Percentiles rank a stretch among this genome's conserved stretches.
These are phyloP conservation scores for Onychostoma macrolepis DNA, from an alignment of 2,113 vertebrate genomes.

Conservation along the genomic window DNA sequence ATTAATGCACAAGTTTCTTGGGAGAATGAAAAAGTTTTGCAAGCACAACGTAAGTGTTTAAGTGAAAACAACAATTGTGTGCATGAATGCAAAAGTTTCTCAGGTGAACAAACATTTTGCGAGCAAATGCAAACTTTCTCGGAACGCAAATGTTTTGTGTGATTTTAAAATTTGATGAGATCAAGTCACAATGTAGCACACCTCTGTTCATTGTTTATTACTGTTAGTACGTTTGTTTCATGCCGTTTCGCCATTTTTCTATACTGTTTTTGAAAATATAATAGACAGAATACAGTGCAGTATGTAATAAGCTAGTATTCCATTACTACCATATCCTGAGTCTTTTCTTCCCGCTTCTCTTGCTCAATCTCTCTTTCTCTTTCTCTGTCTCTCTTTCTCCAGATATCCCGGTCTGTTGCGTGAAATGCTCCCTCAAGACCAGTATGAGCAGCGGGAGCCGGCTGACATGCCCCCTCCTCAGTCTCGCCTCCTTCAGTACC, in stretches of 20 bases:
- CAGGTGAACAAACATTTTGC: too few relatives aligned
- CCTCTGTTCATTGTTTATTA: neutral
- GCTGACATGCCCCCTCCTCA: slow-evolving; percentile 95
- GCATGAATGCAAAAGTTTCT: too few relatives aligned
- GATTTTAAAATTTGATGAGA: neutral
- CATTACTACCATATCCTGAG: neutral
- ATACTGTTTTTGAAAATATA: neutral
- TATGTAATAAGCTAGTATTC: neutral
- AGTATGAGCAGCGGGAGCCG: slow-evolving; percentile 83
- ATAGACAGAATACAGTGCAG: neutral
- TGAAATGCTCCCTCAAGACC: slow-evolving; percentile 89
- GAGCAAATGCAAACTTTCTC: too few relatives aligned
- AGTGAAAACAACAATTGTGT: too few relatives aligned
- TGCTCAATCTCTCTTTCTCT: too few relatives aligned
- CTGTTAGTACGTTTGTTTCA: neutral
- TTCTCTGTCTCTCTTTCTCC: slow-evolving; percentile 15
- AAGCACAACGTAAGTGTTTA: too few relatives aligned
- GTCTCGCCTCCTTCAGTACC: slow-evolving; percentile 95
- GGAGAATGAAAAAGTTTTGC: neutral
- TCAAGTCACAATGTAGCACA: neutral
- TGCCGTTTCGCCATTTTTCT: neutral
- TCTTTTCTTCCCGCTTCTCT: neutral
- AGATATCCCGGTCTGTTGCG: slow-evolving; percentile 94
- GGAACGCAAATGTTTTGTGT: too few relatives aligned
- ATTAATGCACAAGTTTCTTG: neutral